A percentile compares a stretch with the other conserved stretches of the same genome.
phyloP scores from a whole-genome alignment of 2,888 invertebrate genomes.

The Lasioglossum malachurum region DNA sequence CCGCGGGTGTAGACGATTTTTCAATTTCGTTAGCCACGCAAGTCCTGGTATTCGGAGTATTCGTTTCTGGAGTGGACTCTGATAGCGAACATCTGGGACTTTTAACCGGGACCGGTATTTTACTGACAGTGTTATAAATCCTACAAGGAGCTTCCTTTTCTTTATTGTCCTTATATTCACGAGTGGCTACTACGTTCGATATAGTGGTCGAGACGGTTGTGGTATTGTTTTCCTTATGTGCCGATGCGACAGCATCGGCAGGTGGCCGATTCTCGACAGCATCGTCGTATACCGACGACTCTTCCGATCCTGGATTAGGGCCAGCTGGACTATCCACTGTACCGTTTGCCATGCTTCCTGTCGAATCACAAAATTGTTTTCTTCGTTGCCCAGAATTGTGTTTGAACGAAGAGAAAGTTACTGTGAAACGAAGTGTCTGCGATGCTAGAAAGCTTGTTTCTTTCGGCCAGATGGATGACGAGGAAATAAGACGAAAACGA shows the following conservation, averaged over 20 bases:
- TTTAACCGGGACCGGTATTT: conserved; percentile 88
- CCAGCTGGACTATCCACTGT: conserved; percentile 82
- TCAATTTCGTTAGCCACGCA: conserved; percentile 78
- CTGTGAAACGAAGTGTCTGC: conserved; percentile 1
- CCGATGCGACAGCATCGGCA: conserved; percentile 70
- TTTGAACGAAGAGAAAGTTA: conserved; percentile 3
- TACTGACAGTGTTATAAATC: conserved; percentile 86
- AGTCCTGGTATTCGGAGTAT: conserved; percentile 77
- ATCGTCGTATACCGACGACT: conserved; percentile 92
- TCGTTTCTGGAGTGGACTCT: conserved; percentile 81
- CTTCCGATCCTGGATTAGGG: conserved; percentile 89
- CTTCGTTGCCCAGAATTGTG: conserved; percentile 9
- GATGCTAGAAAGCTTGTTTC: conserved; percentile 12
- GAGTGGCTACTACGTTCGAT: conserved; percentile 72
- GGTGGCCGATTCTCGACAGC: conserved; percentile 89
- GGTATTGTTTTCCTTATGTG: conserved; percentile 75
- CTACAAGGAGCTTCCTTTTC: conserved; percentile 80
- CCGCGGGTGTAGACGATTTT: conserved; percentile 70
- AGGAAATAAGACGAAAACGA: not conserved
- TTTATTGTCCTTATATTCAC: conserved; percentile 79
- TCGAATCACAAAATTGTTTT: conserved; percentile 12
- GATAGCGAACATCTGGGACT: conserved; percentile 82
- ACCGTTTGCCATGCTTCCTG: conserved; percentile 83
- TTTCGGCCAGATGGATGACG: conserved; percentile 4
- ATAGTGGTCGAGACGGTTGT: conserved; percentile 73